A percentile compares a stretch with the other conserved stretches of the same genome.
Conservation (phyloP, 2,797 vertebrate genomes). For the Chaenodraco wilsoni region DNA sequence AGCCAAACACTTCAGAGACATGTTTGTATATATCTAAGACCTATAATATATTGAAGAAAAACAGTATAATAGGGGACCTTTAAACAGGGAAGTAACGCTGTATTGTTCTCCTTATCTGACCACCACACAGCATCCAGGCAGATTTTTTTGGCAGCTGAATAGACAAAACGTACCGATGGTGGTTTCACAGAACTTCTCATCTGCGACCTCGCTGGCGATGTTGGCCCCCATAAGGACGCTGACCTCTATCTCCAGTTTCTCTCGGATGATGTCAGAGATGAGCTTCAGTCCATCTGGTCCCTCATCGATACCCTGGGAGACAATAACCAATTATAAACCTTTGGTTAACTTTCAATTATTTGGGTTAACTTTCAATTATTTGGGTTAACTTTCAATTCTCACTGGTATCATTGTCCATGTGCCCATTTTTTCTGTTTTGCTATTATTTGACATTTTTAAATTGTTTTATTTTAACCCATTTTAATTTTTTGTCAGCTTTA, state of each 20-base stretch:
- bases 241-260: conserved; percentile 88
- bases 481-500: too few relatives aligned
- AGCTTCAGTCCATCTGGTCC: conserved; percentile 87
- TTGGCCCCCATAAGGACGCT: conserved; percentile 94
- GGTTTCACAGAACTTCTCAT: conserved; percentile 93
- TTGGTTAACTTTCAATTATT: too few relatives aligned
- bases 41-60: too few relatives aligned
- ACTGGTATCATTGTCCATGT: too few relatives aligned
- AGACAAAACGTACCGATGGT: conserved; percentile 84
- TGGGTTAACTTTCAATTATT: too few relatives aligned
- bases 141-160: not conserved
- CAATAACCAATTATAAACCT: not conserved
- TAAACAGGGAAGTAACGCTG: not conserved
- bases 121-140: not conserved
- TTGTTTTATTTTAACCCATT: too few relatives aligned
- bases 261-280: conserved; percentile 90
- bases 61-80: too few relatives aligned
- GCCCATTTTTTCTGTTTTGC: too few relatives aligned
- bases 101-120: not conserved
- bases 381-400: too few relatives aligned
- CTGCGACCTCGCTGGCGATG: conserved; percentile 91
- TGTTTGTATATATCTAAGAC: too few relatives aligned
- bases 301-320: conserved; percentile 86
- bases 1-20: too few relatives aligned
- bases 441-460: too few relatives aligned